phyloP scores from a whole-genome alignment of 1,140 invertebrate genomes.

The Neocloeon triangulifer region DNA sequence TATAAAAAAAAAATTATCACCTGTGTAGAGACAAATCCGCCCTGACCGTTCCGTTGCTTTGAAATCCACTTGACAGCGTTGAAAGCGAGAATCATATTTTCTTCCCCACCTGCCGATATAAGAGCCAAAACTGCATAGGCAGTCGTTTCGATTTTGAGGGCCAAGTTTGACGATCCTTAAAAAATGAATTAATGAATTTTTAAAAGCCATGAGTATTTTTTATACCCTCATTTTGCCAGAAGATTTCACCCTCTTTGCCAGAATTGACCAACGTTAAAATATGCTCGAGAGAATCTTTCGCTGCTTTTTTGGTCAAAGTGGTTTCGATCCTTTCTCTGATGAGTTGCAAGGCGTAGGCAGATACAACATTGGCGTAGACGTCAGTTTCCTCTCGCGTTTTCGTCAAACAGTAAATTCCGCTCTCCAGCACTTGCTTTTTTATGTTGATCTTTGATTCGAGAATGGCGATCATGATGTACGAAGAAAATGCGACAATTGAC shows the following conservation, averaged over 20 bases:
- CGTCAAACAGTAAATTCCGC: conserved; percentile 31
- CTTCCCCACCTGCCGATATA: conserved; percentile 28
- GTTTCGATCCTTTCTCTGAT: background rate
- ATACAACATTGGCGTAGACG: conserved; percentile 29
- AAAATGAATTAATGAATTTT: no score
- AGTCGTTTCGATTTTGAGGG: conserved; percentile 44
- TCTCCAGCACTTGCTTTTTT: conserved; percentile 18
- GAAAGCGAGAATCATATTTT: conserved; percentile 26
- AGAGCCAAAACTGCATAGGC: conserved; percentile 44
- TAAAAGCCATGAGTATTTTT: no score
- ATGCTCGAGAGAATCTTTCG: no score
- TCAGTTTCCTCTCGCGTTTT: conserved; percentile 14
- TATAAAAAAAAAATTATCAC: conserved; percentile 6
- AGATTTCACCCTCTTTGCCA: no score
- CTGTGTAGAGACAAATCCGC: conserved; percentile 49
- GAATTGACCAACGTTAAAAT: no score
- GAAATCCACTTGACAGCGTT: conserved; percentile 46
- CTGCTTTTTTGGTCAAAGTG: no score
- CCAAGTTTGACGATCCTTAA: conserved; percentile 14
- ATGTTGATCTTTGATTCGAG: conserved; percentile 27
- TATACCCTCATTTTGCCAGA: no score
- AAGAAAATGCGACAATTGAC: conserved; percentile 31
- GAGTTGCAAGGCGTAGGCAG: conserved; percentile 27
- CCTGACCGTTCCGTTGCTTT: conserved; percentile 44
- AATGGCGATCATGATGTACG: conserved; percentile 38